Evolutionary conservation across 1,140 invertebrate genomes (phyloP), one percentile per base, ranked within the genome.

Genomic region (Polypedilum pembai): DNA sequence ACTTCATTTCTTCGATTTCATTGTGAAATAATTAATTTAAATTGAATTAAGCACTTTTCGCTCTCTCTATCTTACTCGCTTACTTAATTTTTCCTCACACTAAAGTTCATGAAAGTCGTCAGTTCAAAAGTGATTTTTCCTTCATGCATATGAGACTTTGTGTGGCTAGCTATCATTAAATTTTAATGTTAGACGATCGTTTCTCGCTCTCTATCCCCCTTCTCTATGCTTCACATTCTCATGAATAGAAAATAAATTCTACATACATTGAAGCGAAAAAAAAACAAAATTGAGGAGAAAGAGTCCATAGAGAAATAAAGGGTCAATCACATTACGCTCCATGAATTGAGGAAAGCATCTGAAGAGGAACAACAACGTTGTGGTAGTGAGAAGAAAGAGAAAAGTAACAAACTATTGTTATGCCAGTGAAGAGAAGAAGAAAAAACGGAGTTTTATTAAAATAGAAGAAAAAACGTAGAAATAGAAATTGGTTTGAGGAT

Each of bases 401-500:
- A 69, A 69, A 69, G 65, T 69, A 20, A 20, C 45, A 56, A 56
- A 69, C 20, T 69, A 21, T 69, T 69, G 65, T 69, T 69, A 69
- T 20, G 18, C 8, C n/a, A 18, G 18, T 10, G 17, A 69, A 3
- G 65, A 20, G 17, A 66, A 66, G 17, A 18, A 20, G 18, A 66
- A 18, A 66, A 69, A 69, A 69, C 65, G 65, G 65, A 69, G 65
- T 20, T 69, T 69, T 56, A 15, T 69, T 69, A 69, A 69, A 20
- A 69, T 18, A 69, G 65, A 69, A 69, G 17, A 69, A 66, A 66
- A n/a, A n/a, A n/a, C n/a, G 56, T 65, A 18, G n/a, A 66, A 21
- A 20, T 69, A 69, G 65, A 69, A 69, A 69, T 69, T 21, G 45
- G 17, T 69, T 69, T 69, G 65, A 69, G 65, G 65, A 69, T 69